A percentile compares a stretch with the other conserved stretches of the same genome.
Conservation (phyloP, 2,797 vertebrate species). For the Otolemur crassicaudatus region DNA sequence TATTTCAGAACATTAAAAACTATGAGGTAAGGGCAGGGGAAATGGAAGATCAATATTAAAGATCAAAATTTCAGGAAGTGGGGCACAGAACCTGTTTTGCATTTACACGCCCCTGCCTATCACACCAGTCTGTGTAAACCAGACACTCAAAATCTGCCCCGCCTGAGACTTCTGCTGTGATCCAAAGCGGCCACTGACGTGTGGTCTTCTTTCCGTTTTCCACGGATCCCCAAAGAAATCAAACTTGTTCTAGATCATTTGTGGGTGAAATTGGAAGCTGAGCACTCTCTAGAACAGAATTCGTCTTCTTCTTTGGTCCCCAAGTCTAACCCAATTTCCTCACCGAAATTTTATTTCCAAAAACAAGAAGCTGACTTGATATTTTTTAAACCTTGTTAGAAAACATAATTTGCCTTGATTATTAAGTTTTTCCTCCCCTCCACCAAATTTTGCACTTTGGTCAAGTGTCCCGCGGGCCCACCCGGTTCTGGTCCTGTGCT, state of each 20-base stretch:
- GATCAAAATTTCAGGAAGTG: not conserved
- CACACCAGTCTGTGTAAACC: not conserved
- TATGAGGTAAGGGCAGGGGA: not conserved
- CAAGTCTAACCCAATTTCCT: not conserved
- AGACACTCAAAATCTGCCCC: not conserved
- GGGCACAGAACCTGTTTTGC: not conserved
- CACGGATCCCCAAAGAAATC: not conserved
- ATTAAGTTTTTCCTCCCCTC: not conserved
- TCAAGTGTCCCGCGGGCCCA: not conserved
- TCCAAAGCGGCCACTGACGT: not conserved
- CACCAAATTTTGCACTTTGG: not conserved
- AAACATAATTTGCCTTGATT: not conserved
- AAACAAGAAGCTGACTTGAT: not conserved
- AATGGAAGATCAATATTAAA: not conserved
- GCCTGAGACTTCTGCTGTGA: not conserved
- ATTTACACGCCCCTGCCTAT: not conserved
- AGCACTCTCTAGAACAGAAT: not conserved
- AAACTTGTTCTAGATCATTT: not conserved
- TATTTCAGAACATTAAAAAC: not conserved
- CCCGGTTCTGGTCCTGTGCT: not conserved
- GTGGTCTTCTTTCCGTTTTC: constrained; percentile 9
- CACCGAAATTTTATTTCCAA: not conserved
- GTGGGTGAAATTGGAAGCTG: not conserved
- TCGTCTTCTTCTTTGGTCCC: not conserved
- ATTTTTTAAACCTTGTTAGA: too few species aligned